phyloP scores from a whole-genome alignment of 37 sponge, comb jelly and placozoan genomes.

The Cladorhizidae sp. region DNA sequence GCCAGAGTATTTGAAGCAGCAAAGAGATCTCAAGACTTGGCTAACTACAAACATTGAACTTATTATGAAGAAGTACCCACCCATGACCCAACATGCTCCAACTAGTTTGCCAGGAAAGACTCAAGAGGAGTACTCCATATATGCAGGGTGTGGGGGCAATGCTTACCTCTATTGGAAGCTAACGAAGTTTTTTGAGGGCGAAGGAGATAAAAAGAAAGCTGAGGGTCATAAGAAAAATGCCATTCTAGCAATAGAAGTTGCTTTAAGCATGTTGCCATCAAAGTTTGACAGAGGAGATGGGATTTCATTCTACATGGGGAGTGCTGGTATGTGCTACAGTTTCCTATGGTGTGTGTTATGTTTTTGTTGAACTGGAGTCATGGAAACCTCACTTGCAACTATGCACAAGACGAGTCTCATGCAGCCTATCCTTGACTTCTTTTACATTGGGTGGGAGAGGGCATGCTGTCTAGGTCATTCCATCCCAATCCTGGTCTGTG shows the following conservation, averaged over 20 bases:
- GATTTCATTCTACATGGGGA: conserved; percentile 44
- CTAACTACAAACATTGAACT: background rate
- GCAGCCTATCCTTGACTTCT: too few relatives aligned
- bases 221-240: conserved; percentile 17
- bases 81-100: background rate
- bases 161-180: conserved; percentile 59
- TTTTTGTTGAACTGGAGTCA: too few relatives aligned
- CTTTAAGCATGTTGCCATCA: conserved; percentile 6
- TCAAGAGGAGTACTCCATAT: conserved; percentile 14
- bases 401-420: too few relatives aligned
- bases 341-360: too few relatives aligned
- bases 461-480: too few relatives aligned
- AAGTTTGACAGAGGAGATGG: background rate
- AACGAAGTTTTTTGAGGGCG: conserved; percentile 11
- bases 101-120: conserved; percentile 12
- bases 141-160: conserved; percentile 39
- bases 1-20: background rate
- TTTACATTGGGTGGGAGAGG: too few relatives aligned
- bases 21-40: background rate
- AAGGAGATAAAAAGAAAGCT: conserved; percentile 14
- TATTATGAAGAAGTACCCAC: conserved; percentile 3
- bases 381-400: too few relatives aligned
- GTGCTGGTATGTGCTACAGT: conserved; percentile 25
- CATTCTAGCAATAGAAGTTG: conserved; percentile 16
- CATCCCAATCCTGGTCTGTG: too few relatives aligned